These are phyloP conservation scores for Tinamus guttatus DNA, from an alignment of 2,113 vertebrate genomes.

Conservation along the genomic window DNA sequence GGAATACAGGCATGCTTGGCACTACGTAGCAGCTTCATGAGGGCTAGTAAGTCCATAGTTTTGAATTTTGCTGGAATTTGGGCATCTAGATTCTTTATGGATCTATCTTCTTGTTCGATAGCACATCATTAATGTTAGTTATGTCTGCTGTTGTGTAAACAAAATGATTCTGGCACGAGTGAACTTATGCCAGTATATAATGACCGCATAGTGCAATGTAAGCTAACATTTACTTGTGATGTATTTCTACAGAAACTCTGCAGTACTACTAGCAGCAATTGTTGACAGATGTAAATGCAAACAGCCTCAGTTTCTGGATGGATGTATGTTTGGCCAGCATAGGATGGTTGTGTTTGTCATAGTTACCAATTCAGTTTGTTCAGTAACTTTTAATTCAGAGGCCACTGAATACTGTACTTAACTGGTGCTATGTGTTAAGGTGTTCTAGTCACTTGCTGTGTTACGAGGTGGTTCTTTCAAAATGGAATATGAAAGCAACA, in stretches of 20 bases:
- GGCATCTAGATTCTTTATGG: not conserved
- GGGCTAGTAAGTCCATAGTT: not conserved
- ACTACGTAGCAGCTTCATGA: not conserved
- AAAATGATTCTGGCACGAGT: not conserved
- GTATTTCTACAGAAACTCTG: not conserved
- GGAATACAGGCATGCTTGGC: not conserved
- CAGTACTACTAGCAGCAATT: not conserved
- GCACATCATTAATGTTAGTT: not conserved
- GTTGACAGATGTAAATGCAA: not conserved
- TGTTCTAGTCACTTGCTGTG: not conserved
- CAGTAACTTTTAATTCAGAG: slow-evolving; percentile 43
- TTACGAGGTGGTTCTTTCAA: not conserved
- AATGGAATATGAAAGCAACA: not conserved
- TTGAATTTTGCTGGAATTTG: not conserved
- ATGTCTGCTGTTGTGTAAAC: not conserved
- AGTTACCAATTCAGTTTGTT: not conserved
- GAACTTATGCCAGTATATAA: not conserved
- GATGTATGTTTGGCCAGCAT: slow-evolving; percentile 32
- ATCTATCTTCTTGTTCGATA: not conserved
- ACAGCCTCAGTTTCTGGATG: not conserved
- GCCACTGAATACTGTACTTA: not conserved
- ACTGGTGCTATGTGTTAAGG: not conserved
- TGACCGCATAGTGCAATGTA: not conserved
- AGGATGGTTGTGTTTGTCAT: slow-evolving; percentile 17
- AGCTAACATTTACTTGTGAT: not conserved